phyloP scores from a whole-genome alignment of 2,888 invertebrate genomes.

The Dolichomitus sp. region DNA sequence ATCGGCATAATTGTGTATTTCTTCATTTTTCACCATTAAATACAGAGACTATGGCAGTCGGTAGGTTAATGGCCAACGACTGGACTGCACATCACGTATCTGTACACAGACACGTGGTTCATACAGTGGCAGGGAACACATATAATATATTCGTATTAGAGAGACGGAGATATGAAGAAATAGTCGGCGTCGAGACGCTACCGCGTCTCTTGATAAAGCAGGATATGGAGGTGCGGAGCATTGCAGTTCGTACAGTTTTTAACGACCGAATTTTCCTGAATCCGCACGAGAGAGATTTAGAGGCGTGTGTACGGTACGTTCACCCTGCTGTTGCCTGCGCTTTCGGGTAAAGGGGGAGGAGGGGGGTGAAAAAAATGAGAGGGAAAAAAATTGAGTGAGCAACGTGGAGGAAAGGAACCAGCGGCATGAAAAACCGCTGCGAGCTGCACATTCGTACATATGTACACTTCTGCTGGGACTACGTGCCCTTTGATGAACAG shows the following conservation, averaged over 20 bases:
- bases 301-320: constrained; percentile 25
- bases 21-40: not conserved
- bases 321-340: constrained; percentile 24
- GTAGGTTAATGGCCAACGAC: constrained; percentile 17
- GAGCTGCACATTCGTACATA: constrained; percentile 35
- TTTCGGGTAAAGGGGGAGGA: constrained; percentile 2
- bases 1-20: not conserved
- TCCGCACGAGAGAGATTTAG: constrained; percentile 9
- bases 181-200: not conserved
- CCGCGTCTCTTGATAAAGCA: constrained; percentile 7
- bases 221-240: constrained; percentile 15
- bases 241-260: constrained; percentile 50
- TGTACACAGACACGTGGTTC: constrained; percentile 3
- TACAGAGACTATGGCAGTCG: not conserved
- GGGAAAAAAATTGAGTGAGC: constrained; percentile 13
- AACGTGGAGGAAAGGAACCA: constrained; percentile 42
- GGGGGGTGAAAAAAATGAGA: constrained; percentile 24
- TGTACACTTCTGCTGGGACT: constrained; percentile 5
- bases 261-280: constrained; percentile 54
- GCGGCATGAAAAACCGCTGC: constrained; percentile 48
- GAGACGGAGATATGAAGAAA: constrained; percentile 19
- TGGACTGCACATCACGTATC: not conserved
- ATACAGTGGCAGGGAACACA: not conserved
- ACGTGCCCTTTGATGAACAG: constrained; percentile 34
- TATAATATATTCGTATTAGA: constrained; percentile 52